Conservation (phyloP, 2,888 invertebrate genomes). For the Meghimatium bilineatum region DNA sequence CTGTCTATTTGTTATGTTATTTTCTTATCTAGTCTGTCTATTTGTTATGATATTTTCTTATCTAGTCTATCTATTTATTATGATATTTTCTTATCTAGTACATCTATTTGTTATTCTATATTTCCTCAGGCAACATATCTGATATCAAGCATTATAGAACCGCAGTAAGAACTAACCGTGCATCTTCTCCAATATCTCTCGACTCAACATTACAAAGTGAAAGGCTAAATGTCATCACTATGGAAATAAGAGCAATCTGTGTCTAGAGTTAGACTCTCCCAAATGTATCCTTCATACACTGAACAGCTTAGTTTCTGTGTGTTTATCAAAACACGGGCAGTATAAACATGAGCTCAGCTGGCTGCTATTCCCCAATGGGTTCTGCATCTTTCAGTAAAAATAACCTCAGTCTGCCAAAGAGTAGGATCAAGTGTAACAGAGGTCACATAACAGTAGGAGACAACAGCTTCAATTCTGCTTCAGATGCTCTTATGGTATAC, state of each 20-base stretch:
- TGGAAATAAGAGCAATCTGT: too few species aligned
- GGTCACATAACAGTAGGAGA: conserved; percentile 61
- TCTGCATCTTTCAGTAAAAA: neutral
- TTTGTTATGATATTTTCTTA: too few species aligned
- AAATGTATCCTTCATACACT: neutral
- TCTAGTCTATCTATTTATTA: too few species aligned
- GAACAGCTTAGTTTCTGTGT: neutral
- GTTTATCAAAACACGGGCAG: neutral
- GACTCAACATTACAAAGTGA: neutral
- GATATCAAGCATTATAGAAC: neutral
- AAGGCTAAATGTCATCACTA: neutral
- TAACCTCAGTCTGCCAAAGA: conserved; percentile 42
- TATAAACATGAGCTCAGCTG: conserved; percentile 49
- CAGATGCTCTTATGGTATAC: conserved; percentile 67
- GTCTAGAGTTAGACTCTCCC: neutral
- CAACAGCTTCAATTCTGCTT: conserved; percentile 63
- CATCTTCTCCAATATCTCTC: neutral
- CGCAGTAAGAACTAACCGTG: too few species aligned
- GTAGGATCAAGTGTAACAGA: conserved; percentile 60
- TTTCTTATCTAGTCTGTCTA: too few species aligned
- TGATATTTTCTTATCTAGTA: too few species aligned
- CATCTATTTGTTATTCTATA: neutral
- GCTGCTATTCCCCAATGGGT: conserved; percentile 57
- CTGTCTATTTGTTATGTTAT: too few species aligned
- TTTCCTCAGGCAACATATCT: neutral